Conservation (phyloP, 2,113 vertebrate species). For the Microtus oregoni region DNA sequence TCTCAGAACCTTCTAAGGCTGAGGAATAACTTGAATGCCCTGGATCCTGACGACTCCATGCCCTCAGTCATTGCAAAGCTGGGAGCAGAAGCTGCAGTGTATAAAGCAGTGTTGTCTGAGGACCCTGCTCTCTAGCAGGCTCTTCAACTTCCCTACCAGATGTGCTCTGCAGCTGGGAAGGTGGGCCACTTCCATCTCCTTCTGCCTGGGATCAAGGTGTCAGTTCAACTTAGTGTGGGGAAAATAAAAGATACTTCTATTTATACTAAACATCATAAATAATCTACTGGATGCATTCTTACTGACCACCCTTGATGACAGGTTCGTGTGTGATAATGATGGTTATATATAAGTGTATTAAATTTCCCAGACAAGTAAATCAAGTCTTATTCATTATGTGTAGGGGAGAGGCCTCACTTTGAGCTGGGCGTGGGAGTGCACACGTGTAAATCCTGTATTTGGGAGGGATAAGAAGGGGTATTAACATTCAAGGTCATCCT, state of each 20-base stretch:
- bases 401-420: background rate
- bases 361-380: background rate
- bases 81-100: conserved; percentile 88
- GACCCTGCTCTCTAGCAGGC: conserved; percentile 83
- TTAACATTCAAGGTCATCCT: background rate
- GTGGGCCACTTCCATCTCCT: conserved; percentile 83
- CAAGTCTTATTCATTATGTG: background rate
- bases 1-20: conserved; percentile 78
- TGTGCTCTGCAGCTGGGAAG: conserved; percentile 84
- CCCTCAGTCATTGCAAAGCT: conserved; percentile 86
- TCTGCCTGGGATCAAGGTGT: conserved; percentile 85
- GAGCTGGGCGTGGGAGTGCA: too few species aligned
- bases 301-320: background rate
- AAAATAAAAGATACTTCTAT: conserved; percentile 2
- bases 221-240: conserved; percentile 86
- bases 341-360: background rate
- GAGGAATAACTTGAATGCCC: background rate
- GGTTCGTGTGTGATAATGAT: background rate
- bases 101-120: conserved; percentile 86
- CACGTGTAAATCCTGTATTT: background rate
- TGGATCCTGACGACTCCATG: background rate
- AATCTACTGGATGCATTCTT: conserved; percentile 26
- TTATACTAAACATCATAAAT: conserved; percentile 43
- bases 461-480: background rate
- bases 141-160: conserved; percentile 83